Evolutionary conservation across 1,140 invertebrate genomes (phyloP).

Genomic region (Vanessa atalanta): DNA sequence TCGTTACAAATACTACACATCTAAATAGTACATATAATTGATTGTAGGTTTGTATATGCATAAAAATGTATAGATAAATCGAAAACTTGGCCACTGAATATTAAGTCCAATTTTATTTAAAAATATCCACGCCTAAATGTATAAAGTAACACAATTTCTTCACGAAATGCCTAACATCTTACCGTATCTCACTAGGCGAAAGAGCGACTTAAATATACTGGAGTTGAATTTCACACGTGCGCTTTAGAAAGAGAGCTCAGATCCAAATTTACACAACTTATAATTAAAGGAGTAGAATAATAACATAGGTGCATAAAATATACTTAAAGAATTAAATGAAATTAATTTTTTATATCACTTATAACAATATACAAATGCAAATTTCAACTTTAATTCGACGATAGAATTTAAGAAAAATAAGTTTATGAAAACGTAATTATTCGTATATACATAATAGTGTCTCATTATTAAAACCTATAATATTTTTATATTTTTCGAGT

Average conservation of each 20-base stretch:
- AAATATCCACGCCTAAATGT: slow-evolving; percentile 19
- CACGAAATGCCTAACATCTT: slow-evolving; percentile 36
- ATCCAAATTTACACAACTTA: slow-evolving; percentile 74
- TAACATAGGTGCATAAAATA: slow-evolving; percentile 47
- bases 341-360: slow-evolving; percentile 60
- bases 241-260: slow-evolving; percentile 64
- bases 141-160: slow-evolving; percentile 31
- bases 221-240: slow-evolving; percentile 45
- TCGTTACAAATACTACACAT: slow-evolving; percentile 72
- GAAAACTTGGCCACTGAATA: slow-evolving; percentile 74
- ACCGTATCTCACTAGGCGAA: slow-evolving; percentile 50
- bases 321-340: slow-evolving; percentile 62
- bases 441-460: slow-evolving; percentile 75
- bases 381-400: slow-evolving; percentile 61
- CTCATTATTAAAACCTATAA: slow-evolving; percentile 37
- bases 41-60: slow-evolving; percentile 73
- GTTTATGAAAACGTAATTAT: slow-evolving; percentile 56
- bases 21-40: slow-evolving; percentile 71
- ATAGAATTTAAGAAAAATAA: slow-evolving; percentile 54
- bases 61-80: slow-evolving; percentile 75
- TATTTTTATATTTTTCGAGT: slow-evolving; percentile 33
- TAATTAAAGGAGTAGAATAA: slow-evolving; percentile 52
- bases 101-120: slow-evolving; percentile 49
- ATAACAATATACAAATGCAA: slow-evolving; percentile 69
- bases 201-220: slow-evolving; percentile 44